A percentile compares a stretch with the other conserved stretches of the same genome.
Conservation (phyloP, 2,113 vertebrate genomes). For the Columba livia region DNA sequence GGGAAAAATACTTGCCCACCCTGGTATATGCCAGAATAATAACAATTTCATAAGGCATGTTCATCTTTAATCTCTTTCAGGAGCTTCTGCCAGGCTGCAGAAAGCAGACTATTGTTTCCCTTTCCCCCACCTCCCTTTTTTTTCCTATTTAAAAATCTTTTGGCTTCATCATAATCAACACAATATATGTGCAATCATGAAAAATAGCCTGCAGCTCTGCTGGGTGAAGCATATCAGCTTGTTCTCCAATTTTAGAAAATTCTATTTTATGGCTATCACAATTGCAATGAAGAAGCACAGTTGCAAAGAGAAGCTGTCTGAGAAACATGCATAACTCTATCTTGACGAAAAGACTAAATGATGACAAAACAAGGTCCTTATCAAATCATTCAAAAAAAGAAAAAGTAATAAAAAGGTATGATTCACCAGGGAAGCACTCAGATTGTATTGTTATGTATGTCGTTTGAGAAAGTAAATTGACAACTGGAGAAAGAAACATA, state of each 20-base stretch:
- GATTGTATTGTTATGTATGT: not conserved
- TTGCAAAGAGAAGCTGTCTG: constrained; percentile 7
- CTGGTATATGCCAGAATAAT: not conserved
- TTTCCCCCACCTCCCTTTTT: not conserved
- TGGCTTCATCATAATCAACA: constrained; percentile 65
- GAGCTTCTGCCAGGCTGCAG: not conserved
- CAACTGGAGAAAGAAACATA: not conserved
- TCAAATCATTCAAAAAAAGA: not conserved
- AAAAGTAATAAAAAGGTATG: not conserved
- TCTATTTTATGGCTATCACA: constrained; percentile 39
- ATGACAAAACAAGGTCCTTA: constrained; percentile 35
- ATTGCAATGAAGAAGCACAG: constrained; percentile 2
- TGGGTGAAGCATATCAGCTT: constrained; percentile 48
- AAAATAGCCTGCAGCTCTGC: constrained; percentile 59
- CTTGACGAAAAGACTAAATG: constrained; percentile 21
- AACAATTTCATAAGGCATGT: not conserved
- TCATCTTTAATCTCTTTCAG: constrained; percentile 6
- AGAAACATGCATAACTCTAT: not conserved
- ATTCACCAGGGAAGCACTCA: not conserved
- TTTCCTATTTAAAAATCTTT: constrained; percentile 34
- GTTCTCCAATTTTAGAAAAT: constrained; percentile 62
- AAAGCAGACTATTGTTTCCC: not conserved
- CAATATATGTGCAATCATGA: constrained; percentile 57
- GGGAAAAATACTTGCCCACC: not conserved
- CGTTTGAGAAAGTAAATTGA: not conserved